Base-by-base conservation (phyloP, 2,113 vertebrate species). In the Mustela nigripes region DNA sequence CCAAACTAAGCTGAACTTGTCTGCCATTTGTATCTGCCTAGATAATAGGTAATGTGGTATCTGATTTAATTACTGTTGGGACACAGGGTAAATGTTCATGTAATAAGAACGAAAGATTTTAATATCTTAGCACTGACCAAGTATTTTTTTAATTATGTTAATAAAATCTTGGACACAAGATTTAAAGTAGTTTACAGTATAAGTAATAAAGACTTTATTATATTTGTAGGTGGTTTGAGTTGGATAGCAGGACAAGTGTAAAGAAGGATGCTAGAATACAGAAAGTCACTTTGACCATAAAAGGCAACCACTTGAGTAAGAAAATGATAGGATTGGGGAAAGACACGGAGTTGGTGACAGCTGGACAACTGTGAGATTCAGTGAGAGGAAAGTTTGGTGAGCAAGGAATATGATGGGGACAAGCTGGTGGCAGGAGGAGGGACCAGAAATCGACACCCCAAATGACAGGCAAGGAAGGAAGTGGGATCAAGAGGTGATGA, bases 121-220 rank as follows among this genome's bases (percentile, higher is more conserved):
- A 97, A 48, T 89, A 56, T 82, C 45, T 82, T 89, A 86, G 73
- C 50, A 85, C 39, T 73, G 97, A 84, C 80, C 28, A 60, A 11
- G 18, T 90, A 89, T 11, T 94, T 85, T 60, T 60, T 79, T 48
- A 95, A 92, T 89, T 97, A 62, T 91, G 22, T 91, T 96, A 92
- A 76, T 60, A 84, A 96, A 81, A 67, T 65, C 50, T 97, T 95
- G 19, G 48, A 91, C 65, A 76, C 22, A 84, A 69, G 84, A 79
- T 91, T 78, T 97, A 39, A 94, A 18, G 53, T 96, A 78, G 62
- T 67, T 82, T 63, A 73, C 3, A 65, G 33, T 94, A 22, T 93
- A 39, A 63, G 8, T 48, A 92, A 83, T 85, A 28, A 90, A 60
- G 65, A 74, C 84, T 93, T 89, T 36, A 33, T 88, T 28, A 28